These are phyloP conservation scores for Atrichornis clamosus DNA, from an alignment of 2,113 vertebrate genomes.

Conservation along the genomic window DNA sequence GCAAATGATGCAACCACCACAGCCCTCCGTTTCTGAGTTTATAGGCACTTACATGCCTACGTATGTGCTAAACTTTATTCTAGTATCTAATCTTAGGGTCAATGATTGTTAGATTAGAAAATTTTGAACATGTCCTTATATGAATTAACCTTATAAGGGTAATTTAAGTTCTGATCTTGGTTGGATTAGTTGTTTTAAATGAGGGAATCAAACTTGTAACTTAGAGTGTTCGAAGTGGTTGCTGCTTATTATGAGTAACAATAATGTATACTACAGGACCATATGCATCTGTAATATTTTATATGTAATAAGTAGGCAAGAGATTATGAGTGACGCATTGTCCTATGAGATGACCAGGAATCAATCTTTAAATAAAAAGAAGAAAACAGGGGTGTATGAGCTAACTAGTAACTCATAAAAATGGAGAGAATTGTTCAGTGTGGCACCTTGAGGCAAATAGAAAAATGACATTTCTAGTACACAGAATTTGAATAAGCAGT, in stretches of 20 bases:
- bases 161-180: not conserved
- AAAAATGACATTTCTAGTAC: constrained; percentile 30
- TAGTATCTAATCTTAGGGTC: not conserved
- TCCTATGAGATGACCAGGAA: constrained; percentile 19
- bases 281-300: constrained; percentile 9
- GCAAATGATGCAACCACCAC: not conserved
- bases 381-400: not conserved
- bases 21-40: not conserved
- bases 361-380: constrained; percentile 20
- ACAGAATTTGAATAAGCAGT: constrained; percentile 39
- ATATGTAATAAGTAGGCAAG: not conserved
- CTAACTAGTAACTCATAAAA: constrained; percentile 1
- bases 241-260: not conserved
- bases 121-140: not conserved
- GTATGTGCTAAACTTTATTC: not conserved
- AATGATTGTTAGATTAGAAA: not conserved
- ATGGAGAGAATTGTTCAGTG: not conserved
- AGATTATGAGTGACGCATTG: constrained; percentile 24
- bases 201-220: not conserved
- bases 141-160: not conserved
- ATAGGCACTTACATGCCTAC: not conserved
- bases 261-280: not conserved
- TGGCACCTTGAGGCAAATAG: not conserved
- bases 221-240: not conserved
- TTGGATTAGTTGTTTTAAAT: not conserved